Conservation (phyloP, 2,113 vertebrate genomes). For the Seriola rivoliana region DNA sequence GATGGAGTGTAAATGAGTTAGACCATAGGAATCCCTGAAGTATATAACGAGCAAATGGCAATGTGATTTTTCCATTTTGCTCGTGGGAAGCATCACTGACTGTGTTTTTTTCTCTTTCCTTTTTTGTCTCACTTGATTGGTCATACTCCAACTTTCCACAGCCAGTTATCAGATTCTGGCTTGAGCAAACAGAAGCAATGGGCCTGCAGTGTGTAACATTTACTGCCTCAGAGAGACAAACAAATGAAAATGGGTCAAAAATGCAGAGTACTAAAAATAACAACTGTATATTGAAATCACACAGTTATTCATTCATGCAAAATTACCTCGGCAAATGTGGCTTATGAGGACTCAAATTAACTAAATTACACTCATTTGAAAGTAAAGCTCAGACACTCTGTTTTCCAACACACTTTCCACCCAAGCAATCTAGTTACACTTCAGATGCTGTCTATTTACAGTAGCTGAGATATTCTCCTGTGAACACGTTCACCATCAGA, state of each 20-base stretch:
- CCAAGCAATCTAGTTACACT: not conserved
- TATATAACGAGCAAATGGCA: slow-evolving; percentile 1
- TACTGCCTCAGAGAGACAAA: slow-evolving; percentile 33
- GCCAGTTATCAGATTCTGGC: slow-evolving; percentile 54
- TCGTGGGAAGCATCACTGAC: slow-evolving; percentile 31
- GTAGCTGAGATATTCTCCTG: slow-evolving; percentile 13
- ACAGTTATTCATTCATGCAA: not conserved
- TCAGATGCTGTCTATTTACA: slow-evolving; percentile 35
- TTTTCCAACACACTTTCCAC: slow-evolving; percentile 24
- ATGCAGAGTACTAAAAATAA: slow-evolving; percentile 1
- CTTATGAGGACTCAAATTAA: not conserved
- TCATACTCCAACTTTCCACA: slow-evolving; percentile 42
- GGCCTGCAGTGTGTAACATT: slow-evolving; percentile 18
- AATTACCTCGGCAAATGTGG: not conserved
- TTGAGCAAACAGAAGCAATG: slow-evolving; percentile 69
- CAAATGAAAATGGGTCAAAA: not conserved
- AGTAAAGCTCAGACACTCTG: not conserved
- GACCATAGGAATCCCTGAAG: slow-evolving; percentile 30
- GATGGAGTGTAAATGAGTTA: slow-evolving; percentile 47
- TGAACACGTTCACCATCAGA: not conserved
- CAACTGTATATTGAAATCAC: not conserved
- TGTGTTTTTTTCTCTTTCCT: not conserved
- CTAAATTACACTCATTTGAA: not conserved
- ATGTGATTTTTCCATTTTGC: slow-evolving; percentile 1
- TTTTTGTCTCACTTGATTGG: slow-evolving; percentile 38